Conservation (phyloP, 2,113 vertebrate genomes). For the Physeter macrocephalus region DNA sequence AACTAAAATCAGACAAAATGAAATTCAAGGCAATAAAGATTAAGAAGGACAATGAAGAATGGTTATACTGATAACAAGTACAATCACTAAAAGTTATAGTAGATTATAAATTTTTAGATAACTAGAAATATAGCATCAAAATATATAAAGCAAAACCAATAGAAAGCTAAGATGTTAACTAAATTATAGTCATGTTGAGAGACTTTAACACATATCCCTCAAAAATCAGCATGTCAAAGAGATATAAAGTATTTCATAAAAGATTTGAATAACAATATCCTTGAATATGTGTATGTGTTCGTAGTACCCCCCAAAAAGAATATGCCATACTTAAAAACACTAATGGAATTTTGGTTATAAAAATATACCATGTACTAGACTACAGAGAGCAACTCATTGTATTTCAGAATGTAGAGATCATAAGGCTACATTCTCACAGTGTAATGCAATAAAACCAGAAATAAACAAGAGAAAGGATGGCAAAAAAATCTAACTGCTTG, state of each 20-base stretch:
- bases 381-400: not conserved
- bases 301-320: not conserved
- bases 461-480: not conserved
- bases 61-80: not conserved
- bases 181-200: not conserved
- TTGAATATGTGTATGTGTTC: not conserved
- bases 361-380: not conserved
- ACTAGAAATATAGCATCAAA: not conserved
- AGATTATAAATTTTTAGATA: not conserved
- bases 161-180: not conserved
- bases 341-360: not conserved
- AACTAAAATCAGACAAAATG: not conserved
- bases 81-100: not conserved
- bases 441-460: not conserved
- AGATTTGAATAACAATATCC: too few relatives aligned
- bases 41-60: not conserved
- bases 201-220: not conserved
- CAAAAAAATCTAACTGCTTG: not conserved
- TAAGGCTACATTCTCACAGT: not conserved
- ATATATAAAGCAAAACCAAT: not conserved
- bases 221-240: too few relatives aligned
- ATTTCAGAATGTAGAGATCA: not conserved
- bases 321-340: not conserved
- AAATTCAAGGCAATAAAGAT: not conserved
- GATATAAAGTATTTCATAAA: too few relatives aligned